Percentiles rank a stretch among this genome's conserved stretches.
phyloP scores from a whole-genome alignment of 37 sponge, comb jelly and placozoan genomes.

The Ephydatia muelleri region DNA sequence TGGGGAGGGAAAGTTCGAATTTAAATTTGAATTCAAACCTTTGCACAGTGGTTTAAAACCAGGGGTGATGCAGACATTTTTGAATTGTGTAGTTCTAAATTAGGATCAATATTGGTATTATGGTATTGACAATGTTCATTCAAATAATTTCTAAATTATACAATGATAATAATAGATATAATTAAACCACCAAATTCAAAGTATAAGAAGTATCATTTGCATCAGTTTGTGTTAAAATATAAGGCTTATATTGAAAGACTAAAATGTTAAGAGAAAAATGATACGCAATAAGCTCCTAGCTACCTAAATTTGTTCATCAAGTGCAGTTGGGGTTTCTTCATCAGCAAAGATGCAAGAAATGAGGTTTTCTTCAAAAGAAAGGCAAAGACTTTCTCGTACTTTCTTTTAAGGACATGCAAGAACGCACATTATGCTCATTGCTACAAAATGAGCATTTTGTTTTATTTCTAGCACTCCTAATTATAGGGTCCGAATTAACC shows the following conservation, averaged over 20 bases:
- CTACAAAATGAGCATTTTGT: background rate
- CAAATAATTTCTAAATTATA: background rate
- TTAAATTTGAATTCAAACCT: too few relatives aligned
- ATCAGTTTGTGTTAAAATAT: background rate
- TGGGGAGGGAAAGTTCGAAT: too few relatives aligned
- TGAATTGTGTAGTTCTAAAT: background rate
- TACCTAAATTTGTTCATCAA: background rate
- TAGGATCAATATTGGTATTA: background rate
- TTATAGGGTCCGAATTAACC: background rate
- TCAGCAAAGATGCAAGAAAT: conserved; percentile 1
- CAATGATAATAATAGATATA: background rate
- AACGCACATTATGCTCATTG: background rate
- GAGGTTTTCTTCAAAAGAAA: background rate
- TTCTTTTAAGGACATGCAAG: background rate
- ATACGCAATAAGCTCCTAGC: background rate
- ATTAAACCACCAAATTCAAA: background rate
- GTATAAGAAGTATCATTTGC: background rate
- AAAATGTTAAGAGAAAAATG: background rate
- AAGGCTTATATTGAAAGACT: background rate
- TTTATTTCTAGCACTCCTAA: background rate
- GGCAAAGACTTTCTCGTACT: background rate
- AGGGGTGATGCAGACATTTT: background rate
- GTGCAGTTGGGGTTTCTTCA: background rate
- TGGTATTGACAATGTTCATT: background rate
- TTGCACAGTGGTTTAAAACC: background rate